These are phyloP conservation scores for Sarcophaga carnaria DNA, from an alignment of 2,888 invertebrate species.

Conservation along the genomic window DNA sequence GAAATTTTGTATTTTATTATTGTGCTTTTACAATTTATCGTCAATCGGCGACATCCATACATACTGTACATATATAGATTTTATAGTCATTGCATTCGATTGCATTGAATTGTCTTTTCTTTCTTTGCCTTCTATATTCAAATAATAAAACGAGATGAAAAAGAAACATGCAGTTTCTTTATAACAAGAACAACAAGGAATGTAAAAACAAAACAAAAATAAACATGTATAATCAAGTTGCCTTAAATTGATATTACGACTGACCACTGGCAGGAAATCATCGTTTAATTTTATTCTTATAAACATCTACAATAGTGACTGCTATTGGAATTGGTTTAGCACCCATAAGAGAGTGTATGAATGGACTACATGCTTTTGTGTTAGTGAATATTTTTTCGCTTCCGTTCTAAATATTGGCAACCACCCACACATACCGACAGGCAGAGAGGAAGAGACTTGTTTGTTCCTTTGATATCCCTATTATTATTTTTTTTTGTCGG, in stretches of 20 bases:
- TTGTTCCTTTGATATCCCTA: conserved; percentile 2
- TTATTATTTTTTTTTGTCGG: conserved; percentile 8
- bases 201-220: conserved; percentile 19
- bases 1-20: conserved; percentile 33
- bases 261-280: conserved; percentile 13
- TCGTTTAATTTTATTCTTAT: conserved; percentile 17
- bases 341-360: not conserved
- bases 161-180: conserved; percentile 47
- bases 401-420: conserved; percentile 43
- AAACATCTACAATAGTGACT: not conserved
- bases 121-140: not conserved
- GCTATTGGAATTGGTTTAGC: conserved; percentile 19
- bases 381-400: conserved; percentile 39
- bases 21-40: not conserved
- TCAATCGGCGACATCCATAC: not conserved
- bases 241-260: conserved; percentile 37
- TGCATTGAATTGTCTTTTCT: conserved; percentile 4
- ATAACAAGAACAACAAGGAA: not conserved
- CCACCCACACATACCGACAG: not conserved
- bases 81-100: conserved; percentile 24
- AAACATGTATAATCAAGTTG: conserved; percentile 48
- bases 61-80: not conserved
- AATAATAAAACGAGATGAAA: not conserved
- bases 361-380: not conserved
- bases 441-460: conserved; percentile 13